phyloP scores from a whole-genome alignment of 2,113 vertebrate species.

The Sphaerodactylus townsendi region DNA sequence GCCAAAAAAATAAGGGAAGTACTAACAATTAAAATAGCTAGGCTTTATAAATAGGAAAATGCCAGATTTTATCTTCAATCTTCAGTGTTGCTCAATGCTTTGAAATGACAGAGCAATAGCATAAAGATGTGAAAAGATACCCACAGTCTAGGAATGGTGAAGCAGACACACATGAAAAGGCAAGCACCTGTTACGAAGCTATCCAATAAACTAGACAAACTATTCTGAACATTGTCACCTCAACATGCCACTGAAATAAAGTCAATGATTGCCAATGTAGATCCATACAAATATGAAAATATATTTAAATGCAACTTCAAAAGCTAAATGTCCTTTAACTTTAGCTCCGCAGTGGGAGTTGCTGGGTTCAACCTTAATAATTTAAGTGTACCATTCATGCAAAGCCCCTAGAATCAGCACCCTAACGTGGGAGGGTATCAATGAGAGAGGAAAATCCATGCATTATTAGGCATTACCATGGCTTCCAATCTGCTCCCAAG shows the following conservation, averaged over 20 bases:
- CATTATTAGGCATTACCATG: no score
- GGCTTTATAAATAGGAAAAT: slow-evolving; percentile 16
- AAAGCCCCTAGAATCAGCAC: background rate
- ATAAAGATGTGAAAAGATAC: background rate
- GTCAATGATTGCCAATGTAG: background rate
- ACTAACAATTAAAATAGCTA: background rate
- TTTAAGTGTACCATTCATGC: background rate
- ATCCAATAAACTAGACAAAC: slow-evolving; percentile 3
- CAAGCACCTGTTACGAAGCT: slow-evolving; percentile 24
- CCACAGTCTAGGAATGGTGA: background rate
- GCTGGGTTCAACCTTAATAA: background rate
- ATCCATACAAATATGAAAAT: background rate
- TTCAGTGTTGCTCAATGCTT: background rate
- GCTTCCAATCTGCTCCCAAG: no score
- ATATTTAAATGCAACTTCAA: background rate
- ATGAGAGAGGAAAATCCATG: background rate
- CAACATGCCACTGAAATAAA: background rate
- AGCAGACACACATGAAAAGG: background rate
- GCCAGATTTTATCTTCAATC: background rate
- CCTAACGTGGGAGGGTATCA: background rate
- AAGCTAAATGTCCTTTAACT: background rate
- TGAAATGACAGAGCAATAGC: background rate
- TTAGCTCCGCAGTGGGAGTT: background rate
- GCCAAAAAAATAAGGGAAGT: background rate
- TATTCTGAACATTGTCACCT: background rate